These are phyloP conservation scores for Drosophila suboccidentalis DNA, from an alignment of 2,888 invertebrate genomes.

Conservation along the genomic window DNA sequence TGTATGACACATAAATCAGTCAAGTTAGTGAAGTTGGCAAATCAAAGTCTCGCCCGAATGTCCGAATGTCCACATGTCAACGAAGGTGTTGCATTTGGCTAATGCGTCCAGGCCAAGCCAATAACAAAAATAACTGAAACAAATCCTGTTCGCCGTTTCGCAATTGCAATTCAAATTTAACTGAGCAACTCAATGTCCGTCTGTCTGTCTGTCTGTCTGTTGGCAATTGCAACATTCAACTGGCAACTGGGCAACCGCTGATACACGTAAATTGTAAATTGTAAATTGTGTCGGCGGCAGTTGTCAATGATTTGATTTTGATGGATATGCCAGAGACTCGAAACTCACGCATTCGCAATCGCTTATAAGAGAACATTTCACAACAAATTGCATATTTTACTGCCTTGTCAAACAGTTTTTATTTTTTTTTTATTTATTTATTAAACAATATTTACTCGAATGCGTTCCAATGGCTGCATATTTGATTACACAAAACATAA, in stretches of 20 bases:
- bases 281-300: conserved; percentile 27
- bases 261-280: neutral
- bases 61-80: conserved; percentile 41
- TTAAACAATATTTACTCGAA: conserved; percentile 4
- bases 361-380: conserved; percentile 5
- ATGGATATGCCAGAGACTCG: conserved; percentile 51
- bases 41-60: conserved; percentile 62
- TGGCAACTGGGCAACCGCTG: conserved; percentile 11
- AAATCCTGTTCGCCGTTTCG: conserved; percentile 58
- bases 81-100: conserved; percentile 73
- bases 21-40: conserved; percentile 60
- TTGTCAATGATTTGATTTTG: conserved; percentile 61
- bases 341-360: conserved; percentile 1
- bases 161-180: conserved; percentile 51
- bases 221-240: conserved; percentile 27
- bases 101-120: conserved; percentile 47
- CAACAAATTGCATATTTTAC: conserved; percentile 18
- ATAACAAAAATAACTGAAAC: neutral
- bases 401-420: neutral
- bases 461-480: neutral
- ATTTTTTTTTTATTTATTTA: neutral
- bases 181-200: conserved; percentile 14
- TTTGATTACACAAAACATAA: neutral
- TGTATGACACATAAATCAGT: conserved; percentile 66
- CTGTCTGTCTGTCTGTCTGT: neutral